phyloP scores from a whole-genome alignment of 1,140 invertebrate species.

The Drosophila serrata region DNA sequence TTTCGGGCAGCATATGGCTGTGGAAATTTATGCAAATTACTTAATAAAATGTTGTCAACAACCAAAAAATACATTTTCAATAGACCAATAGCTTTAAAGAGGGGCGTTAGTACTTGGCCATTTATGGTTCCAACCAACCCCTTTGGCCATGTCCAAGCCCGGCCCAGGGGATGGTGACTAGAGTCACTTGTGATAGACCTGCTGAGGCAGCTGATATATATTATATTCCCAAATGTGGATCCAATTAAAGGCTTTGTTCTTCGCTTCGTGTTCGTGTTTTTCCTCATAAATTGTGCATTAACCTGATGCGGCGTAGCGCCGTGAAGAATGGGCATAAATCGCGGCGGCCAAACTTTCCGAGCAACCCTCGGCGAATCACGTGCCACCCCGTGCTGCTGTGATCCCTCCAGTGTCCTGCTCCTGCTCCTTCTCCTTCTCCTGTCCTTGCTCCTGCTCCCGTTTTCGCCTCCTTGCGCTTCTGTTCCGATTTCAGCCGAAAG shows the following conservation, averaged over 20 bases:
- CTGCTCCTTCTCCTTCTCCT: conserved; percentile 5
- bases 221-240: conserved; percentile 22
- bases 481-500: conserved; percentile 80
- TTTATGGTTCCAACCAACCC: conserved; percentile 67
- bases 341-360: conserved; percentile 50
- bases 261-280: conserved; percentile 24
- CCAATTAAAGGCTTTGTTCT: conserved; percentile 43
- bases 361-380: conserved; percentile 75
- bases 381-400: conserved; percentile 44
- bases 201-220: conserved; percentile 37
- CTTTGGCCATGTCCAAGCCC: conserved; percentile 41
- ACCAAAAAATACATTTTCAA: conserved; percentile 80
- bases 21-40: conserved; percentile 78
- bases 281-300: conserved; percentile 76
- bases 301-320: conserved; percentile 72
- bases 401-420: background rate
- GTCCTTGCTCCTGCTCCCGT: conserved; percentile 26
- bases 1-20: conserved; percentile 56
- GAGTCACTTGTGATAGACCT: conserved; percentile 60
- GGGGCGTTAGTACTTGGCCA: conserved; percentile 70
- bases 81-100: conserved; percentile 63
- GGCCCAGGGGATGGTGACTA: conserved; percentile 11
- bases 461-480: conserved; percentile 67
- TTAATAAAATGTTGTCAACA: conserved; percentile 81
- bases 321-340: conserved; percentile 63